Conservation (phyloP, 92 coral and sea anemone genomes). For the Parazoanthus darwini region DNA sequence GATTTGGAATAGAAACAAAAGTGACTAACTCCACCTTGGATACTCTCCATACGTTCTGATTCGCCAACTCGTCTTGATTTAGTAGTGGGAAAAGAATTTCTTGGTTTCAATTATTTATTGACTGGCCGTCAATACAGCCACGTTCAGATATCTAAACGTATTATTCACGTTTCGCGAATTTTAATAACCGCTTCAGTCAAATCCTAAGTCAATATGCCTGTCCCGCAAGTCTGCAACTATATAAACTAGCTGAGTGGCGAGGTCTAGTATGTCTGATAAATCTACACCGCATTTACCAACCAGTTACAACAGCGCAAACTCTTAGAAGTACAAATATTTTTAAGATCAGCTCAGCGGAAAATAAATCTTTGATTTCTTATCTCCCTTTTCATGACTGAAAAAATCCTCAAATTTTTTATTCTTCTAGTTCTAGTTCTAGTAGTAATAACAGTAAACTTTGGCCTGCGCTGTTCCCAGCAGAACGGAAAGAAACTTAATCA, state of each 20-base stretch:
- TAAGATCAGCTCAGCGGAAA: too few species aligned
- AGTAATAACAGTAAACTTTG: too few species aligned
- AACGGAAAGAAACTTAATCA: too few species aligned
- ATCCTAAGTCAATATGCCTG: not conserved
- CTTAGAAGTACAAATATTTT: too few species aligned
- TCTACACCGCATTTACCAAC: not conserved
- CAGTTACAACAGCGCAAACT: not conserved
- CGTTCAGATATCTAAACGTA: not conserved
- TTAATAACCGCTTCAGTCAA: slow-evolving; percentile 7
- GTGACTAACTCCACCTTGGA: not conserved
- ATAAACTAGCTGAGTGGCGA: not conserved
- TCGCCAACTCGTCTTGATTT: not conserved
- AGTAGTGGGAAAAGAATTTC: not conserved
- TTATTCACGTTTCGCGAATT: slow-evolving; percentile 10
- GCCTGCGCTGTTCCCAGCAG: too few species aligned
- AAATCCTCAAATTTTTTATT: too few species aligned
- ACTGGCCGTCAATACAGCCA: not conserved
- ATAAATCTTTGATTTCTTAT: too few species aligned
- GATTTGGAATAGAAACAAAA: not conserved
- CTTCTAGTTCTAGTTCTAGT: too few species aligned
- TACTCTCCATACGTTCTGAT: not conserved
- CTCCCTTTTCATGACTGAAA: too few species aligned
- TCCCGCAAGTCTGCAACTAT: not conserved
- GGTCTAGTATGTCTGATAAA: not conserved
- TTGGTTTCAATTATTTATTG: not conserved